Evolutionary conservation across 2,888 invertebrate genomes (phyloP), one percentile per base, ranked within the genome.

Genomic region (Gymnoscelis rufifasciata): DNA sequence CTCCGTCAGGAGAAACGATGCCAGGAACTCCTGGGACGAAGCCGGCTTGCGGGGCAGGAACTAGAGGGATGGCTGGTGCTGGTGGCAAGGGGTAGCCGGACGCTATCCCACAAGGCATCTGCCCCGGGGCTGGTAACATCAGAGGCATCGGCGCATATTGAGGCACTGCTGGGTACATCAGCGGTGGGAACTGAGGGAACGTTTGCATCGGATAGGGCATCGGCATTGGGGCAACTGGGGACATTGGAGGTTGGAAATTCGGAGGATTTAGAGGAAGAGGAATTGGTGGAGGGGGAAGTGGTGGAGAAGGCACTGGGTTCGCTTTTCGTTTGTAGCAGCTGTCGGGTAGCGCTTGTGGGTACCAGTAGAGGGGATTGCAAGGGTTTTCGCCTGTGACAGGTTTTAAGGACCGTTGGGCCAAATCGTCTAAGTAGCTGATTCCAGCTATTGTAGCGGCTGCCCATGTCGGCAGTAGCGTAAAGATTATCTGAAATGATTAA

Each of bases 281-380:
- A 1, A 63, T 40, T 10, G 62, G 61, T 10, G 3, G n/a, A 0
- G 45, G 26, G 7, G 15, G 5, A 11, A n/a, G 31, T 33, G n/a
- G 15, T 3, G 6, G 15, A 13, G 8, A 10, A 15, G 24, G 29
- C 14, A 19, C 26, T 4, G 38, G 37, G 4, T 19, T 38, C 14
- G 19, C 45, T 2, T 37, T 43, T 23, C 49, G 62, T 5, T 41
- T 46, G 37, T 62, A 52, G 29, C 75, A 74, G 33, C 58, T 61
- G 3, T 65, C 66, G 3, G 75, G 74, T 31, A 75, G 55, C 0
- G 53, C 5, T 23, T 42, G 60, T 0, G 74, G 74, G 45, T 80
- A 86, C 86, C 86, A 87, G 45, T 78, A 87, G 0, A 80, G 57
- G 0, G 82, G 78, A 30, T 83, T 77, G 54, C 86, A 86, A 1